phyloP scores from a whole-genome alignment of 2,797 vertebrate species.

The Cephalopachus bancanus region DNA sequence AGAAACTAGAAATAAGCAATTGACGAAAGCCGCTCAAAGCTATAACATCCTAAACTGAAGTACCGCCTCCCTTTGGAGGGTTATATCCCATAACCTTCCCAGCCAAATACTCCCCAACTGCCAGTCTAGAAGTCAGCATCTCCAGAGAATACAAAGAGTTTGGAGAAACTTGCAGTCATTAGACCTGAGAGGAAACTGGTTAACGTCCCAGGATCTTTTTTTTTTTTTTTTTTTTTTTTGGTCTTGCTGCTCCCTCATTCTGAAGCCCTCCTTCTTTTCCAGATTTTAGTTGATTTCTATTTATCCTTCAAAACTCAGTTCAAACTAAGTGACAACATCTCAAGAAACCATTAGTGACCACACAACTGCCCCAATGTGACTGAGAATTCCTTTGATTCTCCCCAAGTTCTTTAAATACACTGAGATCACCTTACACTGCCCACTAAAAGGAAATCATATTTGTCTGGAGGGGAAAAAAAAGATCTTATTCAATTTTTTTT shows the following conservation, averaged over 20 bases:
- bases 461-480: neutral
- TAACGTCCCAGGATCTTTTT: neutral
- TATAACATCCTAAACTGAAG: neutral
- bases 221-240: neutral
- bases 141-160: neutral
- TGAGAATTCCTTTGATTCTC: neutral
- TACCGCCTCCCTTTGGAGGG: neutral
- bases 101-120: neutral
- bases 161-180: neutral
- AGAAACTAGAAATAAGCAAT: neutral
- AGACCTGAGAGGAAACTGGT: neutral
- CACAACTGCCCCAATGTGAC: neutral
- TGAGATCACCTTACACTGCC: constrained; percentile 9
- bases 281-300: constrained; percentile 30
- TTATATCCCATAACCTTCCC: neutral
- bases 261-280: neutral
- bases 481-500: constrained; percentile 21
- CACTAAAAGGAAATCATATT: neutral
- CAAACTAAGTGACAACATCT: neutral
- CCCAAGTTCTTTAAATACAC: neutral
- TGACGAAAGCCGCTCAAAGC: neutral
- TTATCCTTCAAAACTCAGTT: constrained; percentile 26
- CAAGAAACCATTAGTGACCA: neutral
- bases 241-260: neutral
- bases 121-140: neutral